Base-by-base conservation (phyloP, 2,113 vertebrate species). In the Anolis carolinensis region DNA sequence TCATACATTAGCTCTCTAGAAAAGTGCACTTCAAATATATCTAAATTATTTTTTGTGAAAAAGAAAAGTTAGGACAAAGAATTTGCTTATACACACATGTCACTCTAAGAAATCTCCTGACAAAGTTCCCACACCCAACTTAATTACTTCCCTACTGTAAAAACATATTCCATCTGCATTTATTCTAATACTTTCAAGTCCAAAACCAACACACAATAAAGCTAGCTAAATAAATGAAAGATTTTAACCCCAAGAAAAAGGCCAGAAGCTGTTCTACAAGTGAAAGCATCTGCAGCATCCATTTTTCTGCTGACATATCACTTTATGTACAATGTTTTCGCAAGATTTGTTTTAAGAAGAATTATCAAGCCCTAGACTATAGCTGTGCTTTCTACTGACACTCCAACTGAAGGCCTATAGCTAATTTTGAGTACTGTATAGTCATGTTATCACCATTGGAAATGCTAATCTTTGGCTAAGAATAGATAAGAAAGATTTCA, bases 61-160 rank as follows among this genome's bases (percentile, higher is more conserved):
- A 68, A 30, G 65, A 93, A 95, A 94, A 81, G 92, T 93, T 93
- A 93, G 96, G 95, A 95, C 95, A 95, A 96, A 96, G 94, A 97
- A 96, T 96, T 94, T 95, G 96, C 96, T 96, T 95, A 96, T 96
- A 95, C 90, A 95, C 84, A 93, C 84, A 94, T 96, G 96, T 96
- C 95, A 96, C 96, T 95, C 93, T 93, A 95, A 95, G 94, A 96
- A 96, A 95, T 96, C 95, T 95, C 94, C 93, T 95, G 90, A 96
- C 92, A 93, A 95, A 94, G 91, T 95, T 94, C 95, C 95, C 95
- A 96, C 94, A 92, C 93, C 94, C 96, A 96, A 93, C 95, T 95
- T 97, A 96, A 96, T 96, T 95, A 96, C 90, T 96, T 97, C 95
- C 93, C 95, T 95, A 94, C 96, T 95, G 85, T 95, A 95, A 95